Conservation (phyloP, 35 echinoderm and acorn worm species). For the Lytechinus variegatus region DNA sequence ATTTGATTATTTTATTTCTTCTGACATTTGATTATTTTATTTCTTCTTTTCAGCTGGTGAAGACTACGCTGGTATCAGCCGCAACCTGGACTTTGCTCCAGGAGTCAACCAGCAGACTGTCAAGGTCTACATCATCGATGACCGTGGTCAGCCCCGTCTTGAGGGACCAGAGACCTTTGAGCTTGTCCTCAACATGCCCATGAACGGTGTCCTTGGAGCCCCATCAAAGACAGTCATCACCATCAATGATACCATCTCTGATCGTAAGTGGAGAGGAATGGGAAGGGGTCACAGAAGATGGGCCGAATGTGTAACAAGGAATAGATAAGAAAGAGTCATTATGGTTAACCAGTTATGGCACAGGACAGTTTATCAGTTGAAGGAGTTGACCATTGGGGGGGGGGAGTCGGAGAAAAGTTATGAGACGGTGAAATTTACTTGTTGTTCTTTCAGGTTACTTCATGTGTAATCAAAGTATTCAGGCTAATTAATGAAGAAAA, state of each 20-base stretch:
- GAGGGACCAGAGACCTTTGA: slow-evolving; percentile 97
- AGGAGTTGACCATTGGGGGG: too few species aligned
- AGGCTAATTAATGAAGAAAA: neutral
- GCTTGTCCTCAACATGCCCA: slow-evolving; percentile 94
- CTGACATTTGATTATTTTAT: too few species aligned
- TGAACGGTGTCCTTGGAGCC: slow-evolving; percentile 87
- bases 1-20: too few species aligned
- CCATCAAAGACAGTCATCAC: slow-evolving; percentile 81
- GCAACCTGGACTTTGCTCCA: slow-evolving; percentile 98
- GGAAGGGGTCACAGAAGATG: neutral
- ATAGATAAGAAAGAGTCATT: too few species aligned
- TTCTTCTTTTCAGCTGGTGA: slow-evolving; percentile 73
- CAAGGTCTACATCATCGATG: slow-evolving; percentile 94
- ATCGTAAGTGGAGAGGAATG: slow-evolving; percentile 74
- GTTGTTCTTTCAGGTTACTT: too few species aligned
- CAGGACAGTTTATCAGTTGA: too few species aligned
- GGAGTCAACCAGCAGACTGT: slow-evolving; percentile 97
- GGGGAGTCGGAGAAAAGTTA: too few species aligned
- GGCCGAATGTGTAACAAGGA: neutral
- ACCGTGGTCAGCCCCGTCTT: slow-evolving; percentile 86
- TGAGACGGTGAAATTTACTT: too few species aligned
- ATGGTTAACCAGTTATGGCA: too few species aligned
- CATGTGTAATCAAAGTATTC: too few species aligned
- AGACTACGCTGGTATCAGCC: slow-evolving; percentile 97
- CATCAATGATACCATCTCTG: slow-evolving; percentile 98